phyloP scores from a whole-genome alignment of 2,797 vertebrate species.

The Zenarchopterus dispar region DNA sequence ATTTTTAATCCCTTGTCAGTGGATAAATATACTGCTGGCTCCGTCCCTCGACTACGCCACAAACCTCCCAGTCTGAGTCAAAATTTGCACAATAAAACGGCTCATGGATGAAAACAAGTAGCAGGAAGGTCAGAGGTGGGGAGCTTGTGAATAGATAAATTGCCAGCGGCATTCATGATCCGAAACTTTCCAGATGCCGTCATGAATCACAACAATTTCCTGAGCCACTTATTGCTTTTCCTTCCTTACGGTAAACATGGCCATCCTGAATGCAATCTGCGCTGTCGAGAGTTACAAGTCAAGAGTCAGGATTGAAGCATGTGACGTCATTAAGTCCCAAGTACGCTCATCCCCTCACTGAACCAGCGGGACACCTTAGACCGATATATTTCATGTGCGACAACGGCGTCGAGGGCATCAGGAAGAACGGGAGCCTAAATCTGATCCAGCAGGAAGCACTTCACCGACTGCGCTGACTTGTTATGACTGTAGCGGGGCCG shows the following conservation, averaged over 20 bases:
- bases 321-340: conserved; percentile 32
- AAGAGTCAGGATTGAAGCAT: conserved; percentile 28
- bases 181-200: too few relatives aligned
- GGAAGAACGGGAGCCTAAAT: conserved; percentile 46
- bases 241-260: neutral
- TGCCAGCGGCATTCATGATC: too few relatives aligned
- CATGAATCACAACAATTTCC: too few relatives aligned
- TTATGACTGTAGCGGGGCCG: conserved; percentile 51
- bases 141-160: too few relatives aligned
- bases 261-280: too few relatives aligned
- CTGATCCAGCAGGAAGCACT: conserved; percentile 65
- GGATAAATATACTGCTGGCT: conserved; percentile 67
- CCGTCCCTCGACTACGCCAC: conserved; percentile 11
- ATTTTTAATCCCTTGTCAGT: conserved; percentile 69
- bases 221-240: neutral
- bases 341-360: conserved; percentile 52
- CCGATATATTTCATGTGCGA: conserved; percentile 58
- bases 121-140: conserved; percentile 3
- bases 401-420: conserved; percentile 46
- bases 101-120: conserved; percentile 55
- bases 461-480: conserved; percentile 50
- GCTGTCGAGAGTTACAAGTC: conserved; percentile 33
- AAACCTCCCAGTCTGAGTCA: conserved; percentile 25
- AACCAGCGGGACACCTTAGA: conserved; percentile 57
- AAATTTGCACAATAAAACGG: conserved; percentile 66